phyloP scores from a whole-genome alignment of 2,113 vertebrate genomes.

The Bufo gargarizans region DNA sequence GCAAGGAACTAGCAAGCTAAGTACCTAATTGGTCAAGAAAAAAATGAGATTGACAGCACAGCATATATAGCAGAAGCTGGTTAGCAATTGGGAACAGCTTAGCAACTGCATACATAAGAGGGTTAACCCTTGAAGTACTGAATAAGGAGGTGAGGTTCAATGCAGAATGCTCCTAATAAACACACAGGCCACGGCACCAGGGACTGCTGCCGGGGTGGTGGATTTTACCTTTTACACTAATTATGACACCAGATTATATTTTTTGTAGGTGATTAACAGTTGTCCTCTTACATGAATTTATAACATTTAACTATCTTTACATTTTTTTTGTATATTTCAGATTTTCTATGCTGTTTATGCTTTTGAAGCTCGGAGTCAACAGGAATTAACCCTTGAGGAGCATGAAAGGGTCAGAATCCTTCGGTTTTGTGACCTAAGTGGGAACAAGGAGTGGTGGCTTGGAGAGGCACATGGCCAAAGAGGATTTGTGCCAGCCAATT shows the following conservation, averaged over 20 bases:
- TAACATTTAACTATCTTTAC: background rate
- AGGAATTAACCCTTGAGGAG: constrained; percentile 92
- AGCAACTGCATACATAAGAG: too few species aligned
- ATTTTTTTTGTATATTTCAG: constrained; percentile 60
- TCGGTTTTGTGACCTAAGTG: constrained; percentile 87
- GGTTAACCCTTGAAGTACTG: too few species aligned
- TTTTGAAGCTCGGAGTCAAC: constrained; percentile 89
- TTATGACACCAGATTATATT: background rate
- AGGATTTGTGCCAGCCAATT: constrained; percentile 95
- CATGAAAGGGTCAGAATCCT: constrained; percentile 90
- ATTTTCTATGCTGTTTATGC: constrained; percentile 94
- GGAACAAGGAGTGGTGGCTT: constrained; percentile 97
- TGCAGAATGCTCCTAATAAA: too few species aligned
- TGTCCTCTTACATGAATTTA: background rate
- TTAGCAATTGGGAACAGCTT: too few species aligned
- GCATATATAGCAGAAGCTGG: too few species aligned
- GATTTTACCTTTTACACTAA: too few species aligned
- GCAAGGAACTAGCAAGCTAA: too few species aligned
- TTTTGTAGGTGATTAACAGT: background rate
- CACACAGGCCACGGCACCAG: too few species aligned
- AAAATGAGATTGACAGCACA: too few species aligned
- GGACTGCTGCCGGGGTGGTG: too few species aligned
- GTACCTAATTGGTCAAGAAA: too few species aligned
- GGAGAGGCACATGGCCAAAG: constrained; percentile 89
- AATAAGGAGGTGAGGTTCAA: too few species aligned